Evolutionary conservation across 2,888 invertebrate genomes (phyloP), one percentile per base, ranked within the genome.

Genomic region (Parelbella ahira): DNA sequence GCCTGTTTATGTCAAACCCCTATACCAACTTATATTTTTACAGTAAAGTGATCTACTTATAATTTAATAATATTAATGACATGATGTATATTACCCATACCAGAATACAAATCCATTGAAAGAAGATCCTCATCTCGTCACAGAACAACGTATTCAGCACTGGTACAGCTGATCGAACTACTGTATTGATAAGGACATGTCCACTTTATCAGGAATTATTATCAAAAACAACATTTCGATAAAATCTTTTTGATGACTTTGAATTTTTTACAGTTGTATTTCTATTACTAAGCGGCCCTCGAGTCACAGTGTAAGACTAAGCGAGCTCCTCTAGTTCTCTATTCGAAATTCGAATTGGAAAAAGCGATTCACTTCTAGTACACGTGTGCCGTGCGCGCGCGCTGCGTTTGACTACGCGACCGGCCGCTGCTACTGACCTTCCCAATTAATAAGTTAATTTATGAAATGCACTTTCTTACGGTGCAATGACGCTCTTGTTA

Each of bases 401-500:
- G 78, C 79, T 61, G 70, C 69, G 69, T 50, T 63, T 70, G 64
- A 84, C 84, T 84, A 81, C 76, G 63, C 63, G 63, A 59, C 67
- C 65, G 48, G 50, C 46, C 46, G 66, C 60, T 63, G 64, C 68
- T 60, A 58, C 62, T 77, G 86, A 84, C 86, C 86, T 86, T 86
- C 79, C 73, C 79, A 79, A 84, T 84, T 83, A 84, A 77, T 60
- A 69, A 77, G 79, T 80, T 79, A 77, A 82, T 81, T 76, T 81
- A 84, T 79, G 54, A 80, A 81, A 78, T 82, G 77, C 81, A 86
- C 84, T 86, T 84, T 86, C 86, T 81, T 81, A 54, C 45, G 47
- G 50, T 47, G 49, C 49, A 45, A 68, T 77, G 72, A 79, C 76
- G 75, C 67, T 54, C 12, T 39, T 25, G 15, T 39, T 38, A 38